Conservation (phyloP, 2,113 vertebrate species). For the Callospermophilus lateralis region DNA sequence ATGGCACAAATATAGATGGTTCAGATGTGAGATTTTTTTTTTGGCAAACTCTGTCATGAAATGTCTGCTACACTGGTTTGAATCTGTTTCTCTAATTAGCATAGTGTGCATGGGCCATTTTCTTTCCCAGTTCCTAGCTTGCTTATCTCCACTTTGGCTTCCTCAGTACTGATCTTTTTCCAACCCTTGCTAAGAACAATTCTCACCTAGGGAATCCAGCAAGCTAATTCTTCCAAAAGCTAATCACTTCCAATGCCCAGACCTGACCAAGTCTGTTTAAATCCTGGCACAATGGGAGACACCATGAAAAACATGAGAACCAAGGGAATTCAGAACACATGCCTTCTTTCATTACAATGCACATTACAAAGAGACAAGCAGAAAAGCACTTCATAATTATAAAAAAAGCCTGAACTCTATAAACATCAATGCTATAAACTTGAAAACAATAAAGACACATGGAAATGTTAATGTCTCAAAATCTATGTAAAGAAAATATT, state of each 20-base stretch:
- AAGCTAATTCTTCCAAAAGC: neutral
- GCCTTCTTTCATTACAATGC: neutral
- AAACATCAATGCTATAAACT: neutral
- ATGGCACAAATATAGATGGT: neutral
- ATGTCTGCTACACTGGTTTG: neutral
- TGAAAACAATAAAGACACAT: neutral
- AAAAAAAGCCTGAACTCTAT: neutral
- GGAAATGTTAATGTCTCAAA: conserved; percentile 5
- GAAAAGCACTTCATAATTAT: neutral
- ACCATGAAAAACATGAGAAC: neutral
- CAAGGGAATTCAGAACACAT: neutral
- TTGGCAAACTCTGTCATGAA: neutral
- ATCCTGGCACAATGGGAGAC: neutral
- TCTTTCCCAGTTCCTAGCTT: neutral
- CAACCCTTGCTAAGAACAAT: neutral
- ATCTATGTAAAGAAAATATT: conserved; percentile 3
- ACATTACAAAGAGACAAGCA: neutral
- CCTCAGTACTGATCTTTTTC: neutral
- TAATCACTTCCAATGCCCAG: neutral
- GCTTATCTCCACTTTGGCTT: neutral
- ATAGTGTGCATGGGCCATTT: neutral
- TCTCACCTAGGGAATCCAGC: neutral
- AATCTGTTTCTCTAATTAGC: neutral
- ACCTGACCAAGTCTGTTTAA: neutral
- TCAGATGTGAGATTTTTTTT: neutral